Conservation (phyloP, 2,888 invertebrate species). For the Agrochola macilenta region DNA sequence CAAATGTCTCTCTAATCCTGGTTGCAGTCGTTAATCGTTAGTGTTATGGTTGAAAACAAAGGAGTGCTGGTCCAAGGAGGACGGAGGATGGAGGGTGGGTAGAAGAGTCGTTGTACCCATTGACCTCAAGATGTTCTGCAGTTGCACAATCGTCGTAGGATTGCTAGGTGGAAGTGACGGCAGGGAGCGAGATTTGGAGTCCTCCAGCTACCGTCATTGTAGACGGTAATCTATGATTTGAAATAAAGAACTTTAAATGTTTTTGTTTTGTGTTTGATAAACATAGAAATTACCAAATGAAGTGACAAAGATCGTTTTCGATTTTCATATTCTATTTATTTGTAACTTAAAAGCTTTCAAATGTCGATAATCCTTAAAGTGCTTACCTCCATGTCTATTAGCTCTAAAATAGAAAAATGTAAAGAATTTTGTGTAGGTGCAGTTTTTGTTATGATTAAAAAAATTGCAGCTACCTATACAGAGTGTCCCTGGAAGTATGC, state of each 20-base stretch:
- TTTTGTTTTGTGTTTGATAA: not conserved
- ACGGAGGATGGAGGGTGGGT: slow-evolving; percentile 30
- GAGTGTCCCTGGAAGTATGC: too few species aligned
- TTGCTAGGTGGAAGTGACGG: slow-evolving; percentile 21
- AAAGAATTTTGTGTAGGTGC: too few species aligned
- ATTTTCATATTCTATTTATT: not conserved
- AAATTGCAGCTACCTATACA: too few species aligned
- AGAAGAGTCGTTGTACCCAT: slow-evolving; percentile 82
- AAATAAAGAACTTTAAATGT: not conserved
- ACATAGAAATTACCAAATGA: too few species aligned
- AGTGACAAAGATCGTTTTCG: not conserved
- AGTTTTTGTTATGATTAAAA: not conserved
- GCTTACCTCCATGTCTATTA: not conserved
- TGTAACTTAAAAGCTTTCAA: not conserved
- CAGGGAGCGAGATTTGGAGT: slow-evolving; percentile 22
- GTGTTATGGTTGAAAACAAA: slow-evolving; percentile 75
- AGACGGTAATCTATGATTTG: not conserved
- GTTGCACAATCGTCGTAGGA: slow-evolving; percentile 69
- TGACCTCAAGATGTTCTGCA: slow-evolving; percentile 73
- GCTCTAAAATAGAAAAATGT: not conserved
- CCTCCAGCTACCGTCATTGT: too few species aligned
- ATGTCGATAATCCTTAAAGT: too few species aligned
- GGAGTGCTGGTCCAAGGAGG: slow-evolving; percentile 64
- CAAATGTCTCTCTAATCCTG: slow-evolving; percentile 61
- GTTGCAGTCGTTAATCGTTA: slow-evolving; percentile 70